These are phyloP conservation scores for Salvelinus fontinalis DNA, from an alignment of 2,113 vertebrate genomes.

Conservation along the genomic window DNA sequence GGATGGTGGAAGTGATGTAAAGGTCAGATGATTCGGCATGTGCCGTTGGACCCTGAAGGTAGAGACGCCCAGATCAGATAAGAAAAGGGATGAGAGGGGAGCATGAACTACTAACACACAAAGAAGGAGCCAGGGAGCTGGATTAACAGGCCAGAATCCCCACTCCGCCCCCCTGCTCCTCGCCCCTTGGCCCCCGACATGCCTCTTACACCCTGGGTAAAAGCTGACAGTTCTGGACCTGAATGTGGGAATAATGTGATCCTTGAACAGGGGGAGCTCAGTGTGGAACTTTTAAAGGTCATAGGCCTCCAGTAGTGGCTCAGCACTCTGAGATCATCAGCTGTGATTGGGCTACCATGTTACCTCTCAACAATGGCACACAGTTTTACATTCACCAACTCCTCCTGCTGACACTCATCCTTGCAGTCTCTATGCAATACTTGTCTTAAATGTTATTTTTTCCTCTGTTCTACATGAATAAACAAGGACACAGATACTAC, in stretches of 20 bases:
- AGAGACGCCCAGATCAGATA: not conserved
- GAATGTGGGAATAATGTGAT: not conserved
- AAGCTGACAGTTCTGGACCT: not conserved
- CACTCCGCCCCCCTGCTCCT: not conserved
- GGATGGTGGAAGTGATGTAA: not conserved
- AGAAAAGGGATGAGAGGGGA: not conserved
- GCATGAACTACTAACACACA: not conserved
- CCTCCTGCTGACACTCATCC: constrained; percentile 2
- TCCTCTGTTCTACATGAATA: no score
- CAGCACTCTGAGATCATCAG: not conserved
- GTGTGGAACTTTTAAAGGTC: not conserved
- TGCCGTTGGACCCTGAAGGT: not conserved
- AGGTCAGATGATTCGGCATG: constrained; percentile 13
- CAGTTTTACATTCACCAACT: no score
- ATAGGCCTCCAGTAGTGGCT: not conserved
- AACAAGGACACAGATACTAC: no score
- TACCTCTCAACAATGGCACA: no score
- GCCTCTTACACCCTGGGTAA: not conserved
- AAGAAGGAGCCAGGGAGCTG: constrained; percentile 12
- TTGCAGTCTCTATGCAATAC: not conserved
- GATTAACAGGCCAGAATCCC: constrained; percentile 37
- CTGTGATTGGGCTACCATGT: no score
- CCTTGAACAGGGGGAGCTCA: not conserved
- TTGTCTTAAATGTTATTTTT: no score
- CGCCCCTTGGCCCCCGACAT: not conserved